These are phyloP conservation scores for Agonopterix subpropinquella DNA, from an alignment of 2,888 invertebrate species.

Conservation along the genomic window DNA sequence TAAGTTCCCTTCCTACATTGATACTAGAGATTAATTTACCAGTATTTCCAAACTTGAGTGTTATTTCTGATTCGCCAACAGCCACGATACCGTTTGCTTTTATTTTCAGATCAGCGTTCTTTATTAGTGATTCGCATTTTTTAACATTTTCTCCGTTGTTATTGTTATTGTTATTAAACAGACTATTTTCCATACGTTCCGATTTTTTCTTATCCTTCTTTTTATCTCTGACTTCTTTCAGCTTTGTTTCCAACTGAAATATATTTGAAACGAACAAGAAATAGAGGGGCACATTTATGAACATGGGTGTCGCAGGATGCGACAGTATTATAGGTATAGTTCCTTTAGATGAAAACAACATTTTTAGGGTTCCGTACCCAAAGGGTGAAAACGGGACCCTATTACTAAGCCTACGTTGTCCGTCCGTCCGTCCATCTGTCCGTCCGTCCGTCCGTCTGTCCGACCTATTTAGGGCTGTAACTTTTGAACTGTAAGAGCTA, in stretches of 20 bases:
- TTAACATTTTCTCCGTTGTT: constrained; percentile 14
- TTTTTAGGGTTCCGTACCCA: too few species aligned
- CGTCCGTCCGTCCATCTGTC: too few species aligned
- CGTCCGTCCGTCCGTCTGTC: too few species aligned
- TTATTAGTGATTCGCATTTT: constrained; percentile 29
- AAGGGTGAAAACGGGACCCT: too few species aligned
- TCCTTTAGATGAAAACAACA: too few species aligned
- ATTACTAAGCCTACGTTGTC: too few species aligned
- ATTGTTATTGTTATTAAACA: constrained; percentile 5
- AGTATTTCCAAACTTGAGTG: constrained; percentile 36
- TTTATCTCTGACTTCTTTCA: constrained; percentile 54
- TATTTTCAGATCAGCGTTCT: constrained; percentile 37
- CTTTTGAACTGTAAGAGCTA: too few species aligned
- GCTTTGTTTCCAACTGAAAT: constrained; percentile 49
- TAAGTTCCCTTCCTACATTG: too few species aligned
- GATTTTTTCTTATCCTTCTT: constrained; percentile 35
- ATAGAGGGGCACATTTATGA: too few species aligned
- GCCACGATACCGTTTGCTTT: constrained; percentile 44
- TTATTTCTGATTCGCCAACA: constrained; percentile 41
- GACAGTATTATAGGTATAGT: too few species aligned
- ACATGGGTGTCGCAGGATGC: too few species aligned
- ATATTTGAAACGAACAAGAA: neutral
- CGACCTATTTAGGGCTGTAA: too few species aligned
- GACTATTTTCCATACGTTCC: constrained; percentile 11
- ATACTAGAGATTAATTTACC: constrained; percentile 25